phyloP scores from a whole-genome alignment of 1,140 invertebrate genomes.

The Coelopa frigida region DNA sequence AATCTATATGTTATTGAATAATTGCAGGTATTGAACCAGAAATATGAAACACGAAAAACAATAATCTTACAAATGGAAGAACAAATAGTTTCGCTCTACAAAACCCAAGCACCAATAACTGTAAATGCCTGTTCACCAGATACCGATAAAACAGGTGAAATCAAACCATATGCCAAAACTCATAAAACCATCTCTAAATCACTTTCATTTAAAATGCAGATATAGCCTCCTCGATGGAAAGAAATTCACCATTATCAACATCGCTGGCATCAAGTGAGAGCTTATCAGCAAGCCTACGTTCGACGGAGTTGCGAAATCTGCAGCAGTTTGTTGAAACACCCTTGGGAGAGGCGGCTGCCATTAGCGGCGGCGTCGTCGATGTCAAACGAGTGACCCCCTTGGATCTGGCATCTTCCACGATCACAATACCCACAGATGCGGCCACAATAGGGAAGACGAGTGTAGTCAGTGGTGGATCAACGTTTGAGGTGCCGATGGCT shows the following conservation, averaged over 20 bases:
- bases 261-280: conserved; percentile 52
- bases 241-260: conserved; percentile 49
- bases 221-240: conserved; percentile 46
- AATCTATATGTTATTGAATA: not conserved
- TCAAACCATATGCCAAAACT: not conserved
- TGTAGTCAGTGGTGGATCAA: conserved; percentile 23
- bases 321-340: conserved; percentile 41
- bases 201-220: conserved; percentile 35
- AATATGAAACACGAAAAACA: conserved; percentile 60
- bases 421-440: conserved; percentile 17
- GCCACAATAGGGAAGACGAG: conserved; percentile 22
- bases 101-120: conserved; percentile 46
- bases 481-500: too few species aligned
- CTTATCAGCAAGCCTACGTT: conserved; percentile 44
- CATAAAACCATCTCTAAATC: conserved; percentile 5
- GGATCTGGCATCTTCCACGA: conserved; percentile 34
- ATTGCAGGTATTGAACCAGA: conserved; percentile 57
- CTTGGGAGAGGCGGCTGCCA: conserved; percentile 7
- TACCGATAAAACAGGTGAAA: conserved; percentile 38
- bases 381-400: conserved; percentile 25
- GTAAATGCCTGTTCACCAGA: conserved; percentile 35
- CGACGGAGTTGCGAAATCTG: conserved; percentile 46
- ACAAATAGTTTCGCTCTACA: conserved; percentile 49
- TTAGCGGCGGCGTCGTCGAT: conserved; percentile 9
- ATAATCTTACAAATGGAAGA: conserved; percentile 62